phyloP scores from a whole-genome alignment of 2,888 invertebrate species.

The Pilophorus perplexus region DNA sequence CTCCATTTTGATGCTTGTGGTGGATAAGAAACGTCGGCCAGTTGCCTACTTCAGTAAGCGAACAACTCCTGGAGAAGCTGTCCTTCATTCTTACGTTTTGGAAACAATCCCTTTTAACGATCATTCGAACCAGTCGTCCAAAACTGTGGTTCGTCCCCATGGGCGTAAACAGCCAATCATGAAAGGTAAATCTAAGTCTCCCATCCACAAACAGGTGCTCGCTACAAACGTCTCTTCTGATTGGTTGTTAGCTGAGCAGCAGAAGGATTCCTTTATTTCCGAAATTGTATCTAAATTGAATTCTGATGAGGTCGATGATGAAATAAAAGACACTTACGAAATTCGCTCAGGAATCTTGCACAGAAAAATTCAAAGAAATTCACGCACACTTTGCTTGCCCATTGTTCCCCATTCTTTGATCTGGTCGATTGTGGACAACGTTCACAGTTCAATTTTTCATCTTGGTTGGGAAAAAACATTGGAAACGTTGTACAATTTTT shows the following conservation, averaged over 20 bases:
- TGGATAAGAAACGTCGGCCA: constrained; percentile 1
- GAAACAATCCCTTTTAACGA: not conserved
- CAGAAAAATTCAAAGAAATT: constrained; percentile 48
- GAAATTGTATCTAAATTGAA: constrained; percentile 28
- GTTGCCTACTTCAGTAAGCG: constrained; percentile 28
- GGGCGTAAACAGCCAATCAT: constrained; percentile 17
- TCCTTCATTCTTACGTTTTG: constrained; percentile 6
- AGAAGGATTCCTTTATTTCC: constrained; percentile 23
- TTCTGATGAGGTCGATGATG: constrained; percentile 23
- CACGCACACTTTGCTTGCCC: constrained; percentile 12
- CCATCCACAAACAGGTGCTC: constrained; percentile 1
- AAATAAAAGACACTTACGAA: constrained; percentile 37
- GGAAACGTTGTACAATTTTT: constrained; percentile 27
- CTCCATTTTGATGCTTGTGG: too few species aligned
- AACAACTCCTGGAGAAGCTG: constrained; percentile 1
- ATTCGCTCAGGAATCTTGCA: constrained; percentile 42
- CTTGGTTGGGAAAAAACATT: constrained; percentile 31
- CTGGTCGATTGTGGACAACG: constrained; percentile 50
- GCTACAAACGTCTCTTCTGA: constrained; percentile 14
- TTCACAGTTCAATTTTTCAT: constrained; percentile 40
- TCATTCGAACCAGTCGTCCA: too few species aligned
- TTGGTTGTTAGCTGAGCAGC: constrained; percentile 26
- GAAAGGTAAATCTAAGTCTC: too few species aligned
- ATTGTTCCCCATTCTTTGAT: constrained; percentile 43
- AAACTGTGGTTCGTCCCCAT: too few species aligned